Conservation (phyloP, 2,113 vertebrate species). For the Falcunculus frontatus region DNA sequence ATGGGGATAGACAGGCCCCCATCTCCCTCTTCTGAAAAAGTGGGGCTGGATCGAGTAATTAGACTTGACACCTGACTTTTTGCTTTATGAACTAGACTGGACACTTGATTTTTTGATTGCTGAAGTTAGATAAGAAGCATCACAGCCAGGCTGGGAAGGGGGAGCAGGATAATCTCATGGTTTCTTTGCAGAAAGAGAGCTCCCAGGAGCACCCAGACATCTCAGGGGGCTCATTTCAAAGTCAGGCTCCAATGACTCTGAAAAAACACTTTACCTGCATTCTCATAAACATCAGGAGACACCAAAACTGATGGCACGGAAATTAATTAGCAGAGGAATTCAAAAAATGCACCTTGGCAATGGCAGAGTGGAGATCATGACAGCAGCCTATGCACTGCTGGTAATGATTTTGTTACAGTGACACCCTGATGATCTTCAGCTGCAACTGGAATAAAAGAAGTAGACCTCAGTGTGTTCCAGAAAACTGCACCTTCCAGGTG, state of each 20-base stretch:
- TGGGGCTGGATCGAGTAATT: neutral
- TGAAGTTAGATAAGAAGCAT: neutral
- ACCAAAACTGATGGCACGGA: neutral
- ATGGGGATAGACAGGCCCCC: neutral
- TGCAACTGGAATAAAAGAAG: neutral
- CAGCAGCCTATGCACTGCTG: neutral
- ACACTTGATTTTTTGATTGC: neutral
- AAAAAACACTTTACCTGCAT: neutral
- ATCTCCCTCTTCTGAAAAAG: neutral
- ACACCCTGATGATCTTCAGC: neutral
- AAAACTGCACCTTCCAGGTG: neutral
- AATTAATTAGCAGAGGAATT: neutral
- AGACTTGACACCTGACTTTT: neutral
- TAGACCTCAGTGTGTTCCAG: neutral
- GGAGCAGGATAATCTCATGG: neutral
- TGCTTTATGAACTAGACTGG: neutral
- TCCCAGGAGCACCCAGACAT: neutral
- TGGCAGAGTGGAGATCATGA: neutral
- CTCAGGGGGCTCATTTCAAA: neutral
- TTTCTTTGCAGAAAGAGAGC: neutral
- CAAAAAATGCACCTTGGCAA: neutral
- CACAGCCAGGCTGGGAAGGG: neutral
- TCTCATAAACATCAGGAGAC: neutral
- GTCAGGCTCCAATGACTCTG: neutral
- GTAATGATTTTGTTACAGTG: neutral